Evolutionary conservation across 2,797 vertebrate species (phyloP).

Genomic region (Rhinoraja longicauda): DNA sequence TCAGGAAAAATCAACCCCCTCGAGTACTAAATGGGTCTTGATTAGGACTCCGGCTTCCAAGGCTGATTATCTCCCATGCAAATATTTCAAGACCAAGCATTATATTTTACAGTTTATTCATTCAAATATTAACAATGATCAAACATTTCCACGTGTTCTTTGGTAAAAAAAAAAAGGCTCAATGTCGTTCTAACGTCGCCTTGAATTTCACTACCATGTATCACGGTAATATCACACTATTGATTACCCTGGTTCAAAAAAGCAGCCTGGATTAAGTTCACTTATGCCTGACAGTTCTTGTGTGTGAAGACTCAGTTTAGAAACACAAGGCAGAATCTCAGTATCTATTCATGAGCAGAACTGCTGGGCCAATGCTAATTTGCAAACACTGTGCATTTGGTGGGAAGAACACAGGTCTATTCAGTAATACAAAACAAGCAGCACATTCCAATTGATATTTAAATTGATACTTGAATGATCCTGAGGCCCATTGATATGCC

Average conservation of each 20-base stretch:
- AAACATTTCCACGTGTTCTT: not conserved
- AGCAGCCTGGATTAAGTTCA: constrained; percentile 1
- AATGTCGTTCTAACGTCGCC: not conserved
- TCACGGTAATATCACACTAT: not conserved
- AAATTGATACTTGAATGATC: not conserved
- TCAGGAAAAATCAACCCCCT: too few species aligned
- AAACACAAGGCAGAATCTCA: not conserved
- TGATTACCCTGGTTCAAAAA: not conserved
- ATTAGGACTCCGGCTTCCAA: not conserved
- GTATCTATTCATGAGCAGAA: not conserved
- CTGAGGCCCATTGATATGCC: not conserved
- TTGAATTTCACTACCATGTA: not conserved
- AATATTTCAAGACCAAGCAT: not conserved
- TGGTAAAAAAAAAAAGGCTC: not conserved
- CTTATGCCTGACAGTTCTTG: not conserved
- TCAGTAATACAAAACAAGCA: not conserved
- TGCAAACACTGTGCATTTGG: not conserved
- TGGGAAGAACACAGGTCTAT: not conserved
- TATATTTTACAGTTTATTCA: not conserved
- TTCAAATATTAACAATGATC: not conserved
- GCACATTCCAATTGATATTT: not conserved
- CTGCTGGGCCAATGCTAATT: not conserved
- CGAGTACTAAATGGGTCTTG: not conserved
- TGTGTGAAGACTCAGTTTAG: not conserved
- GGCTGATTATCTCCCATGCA: too few species aligned